Base-by-base conservation (phyloP, 2,797 vertebrate species). In the Ptychobarbus kaznakovi region DNA sequence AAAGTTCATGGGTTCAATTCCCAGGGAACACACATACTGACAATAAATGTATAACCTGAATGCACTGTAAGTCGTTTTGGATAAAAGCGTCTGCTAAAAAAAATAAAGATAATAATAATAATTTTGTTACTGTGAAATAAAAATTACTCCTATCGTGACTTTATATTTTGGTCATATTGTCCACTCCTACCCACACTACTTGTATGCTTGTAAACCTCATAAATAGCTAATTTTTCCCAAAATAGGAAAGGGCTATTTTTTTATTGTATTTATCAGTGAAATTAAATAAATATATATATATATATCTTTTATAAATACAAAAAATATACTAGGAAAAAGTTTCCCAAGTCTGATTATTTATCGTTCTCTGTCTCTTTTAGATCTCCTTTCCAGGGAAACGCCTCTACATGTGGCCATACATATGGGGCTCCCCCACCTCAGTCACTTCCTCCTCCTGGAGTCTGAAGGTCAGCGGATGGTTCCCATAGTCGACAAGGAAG, bases 401-500 rank as follows among this genome's bases (percentile, higher is more conserved):
- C 94, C 96, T 73, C 93, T 97, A 8, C 96, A 96, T 63, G 87
- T 97, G 38, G 92, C 95, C 0, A 92, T 93, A 88, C 96, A 93
- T 83, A 92, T 97, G 90, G 95, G 95, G 87, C 93, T 97, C 83
- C 77, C 92, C 85, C 95, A 96, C 32, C 92, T 98, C 87, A 94
- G 91, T 3, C 93, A 92, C 65, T 96, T 96, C 91, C 92, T 97
- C 35, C 89, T 95, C 88, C 92, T 90, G 82, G 94, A 96, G 51
- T 95, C 95, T 22, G 93, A 94, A 88, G 94, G 95, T 81, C 92
- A 90, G 11, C 93, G 91, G 88, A 92, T 94, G 22, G 40, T 95
- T 90, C 86, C 88, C 28, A 86, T 93, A 79, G 92, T 93, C 88
- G 94, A 95, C 32, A 92, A 95, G 90, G 96, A 96, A 16, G 96